A percentile compares a stretch with the other conserved stretches of the same genome.
phyloP scores from a whole-genome alignment of 2,888 invertebrate species.

The Petrolisthes manimaculis region DNA sequence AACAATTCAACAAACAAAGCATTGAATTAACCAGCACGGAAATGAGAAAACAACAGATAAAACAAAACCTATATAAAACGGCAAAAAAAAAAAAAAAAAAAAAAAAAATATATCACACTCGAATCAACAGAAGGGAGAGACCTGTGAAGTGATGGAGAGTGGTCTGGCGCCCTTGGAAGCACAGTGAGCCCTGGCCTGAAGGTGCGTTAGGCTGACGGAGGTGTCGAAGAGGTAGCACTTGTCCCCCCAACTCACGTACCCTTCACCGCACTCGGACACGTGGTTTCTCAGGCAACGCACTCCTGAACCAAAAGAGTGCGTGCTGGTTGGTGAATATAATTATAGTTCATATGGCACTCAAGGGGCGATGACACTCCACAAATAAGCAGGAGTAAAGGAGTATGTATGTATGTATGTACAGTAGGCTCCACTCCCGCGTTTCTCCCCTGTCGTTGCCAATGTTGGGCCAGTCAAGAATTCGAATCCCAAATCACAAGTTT shows the following conservation, averaged over 20 bases:
- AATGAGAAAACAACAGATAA: background rate
- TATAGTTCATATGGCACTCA: too few relatives aligned
- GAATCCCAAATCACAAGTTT: too few relatives aligned
- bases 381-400: too few relatives aligned
- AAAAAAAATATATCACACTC: too few relatives aligned
- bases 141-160: slow-evolving; percentile 60
- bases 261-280: slow-evolving; percentile 55
- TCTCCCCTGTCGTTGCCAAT: too few relatives aligned
- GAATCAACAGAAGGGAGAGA: slow-evolving; percentile 9
- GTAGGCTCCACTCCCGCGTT: too few relatives aligned
- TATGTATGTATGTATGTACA: too few relatives aligned
- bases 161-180: slow-evolving; percentile 41
- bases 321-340: background rate
- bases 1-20: too few relatives aligned
- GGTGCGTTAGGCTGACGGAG: slow-evolving; percentile 34
- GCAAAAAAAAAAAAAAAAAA: background rate
- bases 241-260: slow-evolving; percentile 55
- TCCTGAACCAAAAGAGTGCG: slow-evolving; percentile 36
- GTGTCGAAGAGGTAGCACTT: slow-evolving; percentile 56
- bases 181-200: slow-evolving; percentile 48
- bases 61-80: background rate
- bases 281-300: slow-evolving; percentile 60
- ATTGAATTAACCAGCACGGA: background rate
- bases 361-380: too few relatives aligned
- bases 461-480: too few relatives aligned